Percentiles rank a stretch among this genome's conserved stretches.
Evolutionary conservation across 2,797 vertebrate genomes (phyloP).

Genomic region (Syndactyla subalaris): DNA sequence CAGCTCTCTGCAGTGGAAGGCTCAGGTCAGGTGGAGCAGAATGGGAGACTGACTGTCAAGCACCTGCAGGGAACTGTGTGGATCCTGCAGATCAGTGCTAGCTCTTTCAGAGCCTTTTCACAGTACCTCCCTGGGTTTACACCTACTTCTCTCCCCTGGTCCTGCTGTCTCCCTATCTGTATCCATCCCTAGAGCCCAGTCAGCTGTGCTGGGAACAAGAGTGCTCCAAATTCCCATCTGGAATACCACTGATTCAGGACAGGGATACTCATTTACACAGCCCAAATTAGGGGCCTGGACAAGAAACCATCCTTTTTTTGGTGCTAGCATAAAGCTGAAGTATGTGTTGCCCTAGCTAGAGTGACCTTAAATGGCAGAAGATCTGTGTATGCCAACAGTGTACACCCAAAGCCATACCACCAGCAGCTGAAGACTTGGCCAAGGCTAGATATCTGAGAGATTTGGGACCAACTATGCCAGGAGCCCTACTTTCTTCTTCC

Average conservation of each 20-base stretch:
- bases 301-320: not conserved
- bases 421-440: not conserved
- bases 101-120: not conserved
- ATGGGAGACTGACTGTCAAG: not conserved
- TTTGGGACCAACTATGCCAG: not conserved
- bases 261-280: not conserved
- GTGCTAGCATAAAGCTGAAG: not conserved
- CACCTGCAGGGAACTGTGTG: fast-evolving
- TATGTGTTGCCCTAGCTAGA: not conserved
- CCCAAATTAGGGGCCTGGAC: not conserved
- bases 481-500: not conserved
- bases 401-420: not conserved
- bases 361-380: not conserved
- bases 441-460: not conserved
- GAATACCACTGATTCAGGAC: not conserved
- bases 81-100: not conserved
- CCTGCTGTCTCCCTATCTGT: not conserved
- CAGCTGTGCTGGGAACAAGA: not conserved
- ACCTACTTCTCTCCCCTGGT: not conserved
- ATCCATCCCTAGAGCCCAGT: not conserved
- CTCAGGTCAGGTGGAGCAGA: not conserved
- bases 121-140: not conserved
- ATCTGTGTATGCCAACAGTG: not conserved
- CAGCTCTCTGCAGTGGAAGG: not conserved
- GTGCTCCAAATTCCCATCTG: not conserved